Evolutionary conservation across 2,888 invertebrate species (phyloP).

Genomic region (Gymnocheta viridis): DNA sequence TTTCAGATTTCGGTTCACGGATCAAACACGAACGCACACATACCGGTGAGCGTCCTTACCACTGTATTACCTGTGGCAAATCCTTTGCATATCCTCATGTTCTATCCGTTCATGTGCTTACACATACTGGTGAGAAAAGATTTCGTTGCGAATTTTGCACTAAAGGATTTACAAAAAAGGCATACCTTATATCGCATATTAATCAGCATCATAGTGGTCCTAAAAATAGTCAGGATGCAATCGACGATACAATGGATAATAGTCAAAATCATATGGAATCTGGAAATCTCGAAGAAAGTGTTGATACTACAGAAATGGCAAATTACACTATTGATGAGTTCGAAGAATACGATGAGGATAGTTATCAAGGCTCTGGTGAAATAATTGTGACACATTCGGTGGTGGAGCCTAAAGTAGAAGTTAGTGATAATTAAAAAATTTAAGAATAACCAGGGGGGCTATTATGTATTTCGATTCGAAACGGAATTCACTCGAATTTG

Average conservation of each 20-base stretch:
- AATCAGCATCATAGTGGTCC: conserved; percentile 73
- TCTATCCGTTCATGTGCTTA: conserved; percentile 78
- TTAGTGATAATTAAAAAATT: conserved; percentile 68
- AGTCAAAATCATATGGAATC: conserved; percentile 34
- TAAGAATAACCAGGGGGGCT: conserved; percentile 63
- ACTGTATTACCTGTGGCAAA: conserved; percentile 79
- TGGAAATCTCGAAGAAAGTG: conserved; percentile 74
- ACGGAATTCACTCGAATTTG: too few relatives aligned
- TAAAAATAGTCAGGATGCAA: background rate
- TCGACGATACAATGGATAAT: conserved; percentile 30
- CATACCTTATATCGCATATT: conserved; percentile 78
- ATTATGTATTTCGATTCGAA: conserved; percentile 35
- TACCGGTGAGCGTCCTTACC: conserved; percentile 81
- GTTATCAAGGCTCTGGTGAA: conserved; percentile 68
- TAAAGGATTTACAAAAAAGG: conserved; percentile 81
- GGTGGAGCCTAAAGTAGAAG: conserved; percentile 59
- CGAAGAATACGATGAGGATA: conserved; percentile 66
- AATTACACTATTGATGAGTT: conserved; percentile 70
- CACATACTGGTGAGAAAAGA: conserved; percentile 81
- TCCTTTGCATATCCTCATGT: conserved; percentile 81
- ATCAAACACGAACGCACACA: conserved; percentile 82
- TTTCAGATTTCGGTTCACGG: conserved; percentile 82
- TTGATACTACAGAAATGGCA: conserved; percentile 74
- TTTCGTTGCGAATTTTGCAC: conserved; percentile 79
- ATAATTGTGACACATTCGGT: conserved; percentile 68